These are phyloP conservation scores for Platalea minor DNA, from an alignment of 2,797 vertebrate species.

Conservation along the genomic window DNA sequence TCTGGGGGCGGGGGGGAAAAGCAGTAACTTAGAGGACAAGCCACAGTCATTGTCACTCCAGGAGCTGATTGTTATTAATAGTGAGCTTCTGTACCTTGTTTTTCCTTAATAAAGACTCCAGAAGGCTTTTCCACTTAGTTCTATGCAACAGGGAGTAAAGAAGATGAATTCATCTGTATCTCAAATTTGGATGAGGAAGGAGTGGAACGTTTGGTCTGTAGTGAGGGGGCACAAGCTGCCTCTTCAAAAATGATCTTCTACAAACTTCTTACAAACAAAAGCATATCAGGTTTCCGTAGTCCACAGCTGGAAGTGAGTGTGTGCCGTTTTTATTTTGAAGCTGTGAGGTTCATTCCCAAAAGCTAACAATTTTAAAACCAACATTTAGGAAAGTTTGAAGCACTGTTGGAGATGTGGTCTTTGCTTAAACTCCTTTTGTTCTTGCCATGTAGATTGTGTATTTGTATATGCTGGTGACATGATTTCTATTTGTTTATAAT, in stretches of 20 bases:
- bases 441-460: not conserved
- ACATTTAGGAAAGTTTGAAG: not conserved
- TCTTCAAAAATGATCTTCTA: not conserved
- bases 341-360: not conserved
- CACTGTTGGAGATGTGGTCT: rapidly evolving
- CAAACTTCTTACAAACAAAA: not conserved
- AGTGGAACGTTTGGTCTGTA: conserved; percentile 19
- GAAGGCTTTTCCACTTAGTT: conserved; percentile 33
- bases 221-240: not conserved
- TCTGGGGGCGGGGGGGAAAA: not conserved
- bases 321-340: not conserved
- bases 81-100: conserved; percentile 20
- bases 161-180: conserved; percentile 30
- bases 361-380: not conserved
- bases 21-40: not conserved
- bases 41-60: not conserved
- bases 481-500: not conserved
- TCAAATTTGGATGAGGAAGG: not conserved
- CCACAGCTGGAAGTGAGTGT: not conserved
- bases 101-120: conserved; percentile 16
- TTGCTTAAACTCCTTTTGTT: not conserved
- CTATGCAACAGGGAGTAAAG: conserved; percentile 20
- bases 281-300: not conserved
- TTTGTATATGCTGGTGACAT: not conserved
- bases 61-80: conserved; percentile 13